Evolutionary conservation across 2,797 vertebrate genomes (phyloP), one percentile per base, ranked within the genome.

Genomic region (Cottoperca gobio): DNA sequence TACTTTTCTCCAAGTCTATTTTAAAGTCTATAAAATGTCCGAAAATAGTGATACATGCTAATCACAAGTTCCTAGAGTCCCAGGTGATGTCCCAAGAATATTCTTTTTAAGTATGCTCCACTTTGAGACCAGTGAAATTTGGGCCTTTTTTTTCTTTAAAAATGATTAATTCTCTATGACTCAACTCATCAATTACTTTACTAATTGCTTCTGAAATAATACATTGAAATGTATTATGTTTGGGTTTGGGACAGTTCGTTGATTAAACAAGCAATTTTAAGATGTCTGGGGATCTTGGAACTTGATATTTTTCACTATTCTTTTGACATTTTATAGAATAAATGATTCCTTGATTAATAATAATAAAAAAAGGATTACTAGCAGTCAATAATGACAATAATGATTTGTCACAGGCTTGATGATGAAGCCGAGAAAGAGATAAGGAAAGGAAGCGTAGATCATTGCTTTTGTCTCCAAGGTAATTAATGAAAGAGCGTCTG

Each of bases 401-500:
- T 66, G 52, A 74, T 80, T 23, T 31, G 23, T 65, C 12, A 39
- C 35, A 33, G 28, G 24, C n/a, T 12, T n/a, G 37, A 63, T 31
- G 28, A 63, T 58, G 40, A 42, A 52, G 46, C 39, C 50, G 33
- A 53, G 35, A 37, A 53, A 26, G 40, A 61, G 63, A 81, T 66
- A 42, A 49, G 23, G 31, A 72, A 62, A 67, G 43, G 3, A 55
- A 52, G 14, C 7, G 3, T 40, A 72, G 64, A 81, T 77, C 57
- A 78, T 50, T 68, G 52, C 64, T 83, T 81, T 88, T 83, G 45
- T 64, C 50, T 72, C 33, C 76, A 76, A 86, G 79, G 84, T 88
- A 81, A 80, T 62, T 64, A 62, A 49, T 68, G 46, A 79, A 67
- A 69, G 64, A 50, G 4, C 14, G 35, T 58, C 63, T 60, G 43